Conservation (phyloP, 2,113 vertebrate genomes). For the Hirundichthys speculiger region DNA sequence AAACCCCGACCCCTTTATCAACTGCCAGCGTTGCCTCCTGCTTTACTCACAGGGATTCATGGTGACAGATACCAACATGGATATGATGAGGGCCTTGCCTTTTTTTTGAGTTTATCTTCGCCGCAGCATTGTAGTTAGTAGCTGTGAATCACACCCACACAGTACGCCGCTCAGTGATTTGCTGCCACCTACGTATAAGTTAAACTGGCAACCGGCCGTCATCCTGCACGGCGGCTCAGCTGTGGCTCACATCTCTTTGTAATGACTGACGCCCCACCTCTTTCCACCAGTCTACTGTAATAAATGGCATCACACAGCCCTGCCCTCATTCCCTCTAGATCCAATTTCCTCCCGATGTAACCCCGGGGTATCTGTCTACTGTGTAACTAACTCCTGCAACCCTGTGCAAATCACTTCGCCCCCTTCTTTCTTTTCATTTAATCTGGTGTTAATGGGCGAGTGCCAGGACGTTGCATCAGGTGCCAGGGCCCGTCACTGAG, state of each 20-base stretch:
- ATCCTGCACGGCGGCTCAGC: constrained; percentile 47
- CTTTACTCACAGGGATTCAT: background rate
- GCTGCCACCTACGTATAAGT: constrained; percentile 43
- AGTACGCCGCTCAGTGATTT: constrained; percentile 37
- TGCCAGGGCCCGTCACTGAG: constrained; percentile 19
- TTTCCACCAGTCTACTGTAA: constrained; percentile 37
- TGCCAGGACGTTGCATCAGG: constrained; percentile 34
- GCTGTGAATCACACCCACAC: constrained; percentile 45
- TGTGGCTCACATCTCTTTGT: constrained; percentile 33
- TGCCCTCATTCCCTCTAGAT: constrained; percentile 52
- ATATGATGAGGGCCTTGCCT: constrained; percentile 9
- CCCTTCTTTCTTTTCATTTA: constrained; percentile 51
- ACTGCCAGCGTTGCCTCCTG: background rate
- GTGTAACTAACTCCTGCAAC: constrained; percentile 41
- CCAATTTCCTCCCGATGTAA: constrained; percentile 58
- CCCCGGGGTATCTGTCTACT: constrained; percentile 43
- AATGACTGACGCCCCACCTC: constrained; percentile 53
- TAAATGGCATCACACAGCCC: constrained; percentile 61
- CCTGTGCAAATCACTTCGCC: constrained; percentile 55
- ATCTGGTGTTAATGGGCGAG: constrained; percentile 51
- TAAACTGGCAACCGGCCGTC: constrained; percentile 40
- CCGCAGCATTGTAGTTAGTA: constrained; percentile 26
- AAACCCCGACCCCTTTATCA: constrained; percentile 7
- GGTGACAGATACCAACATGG: constrained; percentile 5
- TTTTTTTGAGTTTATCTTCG: constrained; percentile 17